Evolutionary conservation across 30 jellyfish, hydroid and myxozoan species (phyloP).

Genomic region (Clytia hemisphaerica): DNA sequence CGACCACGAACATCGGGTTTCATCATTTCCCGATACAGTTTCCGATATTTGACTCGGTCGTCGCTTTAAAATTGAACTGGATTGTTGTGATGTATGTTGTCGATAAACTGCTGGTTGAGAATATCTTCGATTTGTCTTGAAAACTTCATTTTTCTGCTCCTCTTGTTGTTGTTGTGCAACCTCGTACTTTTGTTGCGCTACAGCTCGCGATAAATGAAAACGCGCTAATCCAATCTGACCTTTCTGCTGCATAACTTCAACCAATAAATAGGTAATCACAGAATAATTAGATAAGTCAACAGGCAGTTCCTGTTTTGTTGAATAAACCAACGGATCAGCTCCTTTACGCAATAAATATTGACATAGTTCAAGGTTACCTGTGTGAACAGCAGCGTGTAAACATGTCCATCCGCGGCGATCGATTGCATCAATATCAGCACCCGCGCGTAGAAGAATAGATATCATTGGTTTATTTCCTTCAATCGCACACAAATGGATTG

Average conservation of each 20-base stretch:
- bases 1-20: background rate
- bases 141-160: too few species aligned
- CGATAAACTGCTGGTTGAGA: too few species aligned
- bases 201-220: too few species aligned
- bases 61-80: too few species aligned
- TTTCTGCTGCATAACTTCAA: conserved; percentile 38
- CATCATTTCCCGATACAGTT: too few species aligned
- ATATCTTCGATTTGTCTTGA: too few species aligned
- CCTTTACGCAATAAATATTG: conserved; percentile 38
- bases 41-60: too few species aligned
- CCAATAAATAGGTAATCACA: conserved; percentile 29
- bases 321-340: conserved; percentile 44
- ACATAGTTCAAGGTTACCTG: conserved; percentile 13
- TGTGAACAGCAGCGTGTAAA: conserved; percentile 37
- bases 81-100: too few species aligned
- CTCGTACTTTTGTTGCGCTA: too few species aligned
- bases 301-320: conserved; percentile 36
- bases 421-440: conserved; percentile 22
- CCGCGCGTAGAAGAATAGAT: conserved; percentile 24
- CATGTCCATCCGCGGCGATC: conserved; percentile 40
- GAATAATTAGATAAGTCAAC: conserved; percentile 44
- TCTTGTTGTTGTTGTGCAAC: too few species aligned
- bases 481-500: conserved; percentile 33
- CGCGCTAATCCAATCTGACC: conserved; percentile 39
- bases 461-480: conserved; percentile 39